phyloP scores from a whole-genome alignment of 2,113 vertebrate genomes.

The Lepisosteus osseus region DNA sequence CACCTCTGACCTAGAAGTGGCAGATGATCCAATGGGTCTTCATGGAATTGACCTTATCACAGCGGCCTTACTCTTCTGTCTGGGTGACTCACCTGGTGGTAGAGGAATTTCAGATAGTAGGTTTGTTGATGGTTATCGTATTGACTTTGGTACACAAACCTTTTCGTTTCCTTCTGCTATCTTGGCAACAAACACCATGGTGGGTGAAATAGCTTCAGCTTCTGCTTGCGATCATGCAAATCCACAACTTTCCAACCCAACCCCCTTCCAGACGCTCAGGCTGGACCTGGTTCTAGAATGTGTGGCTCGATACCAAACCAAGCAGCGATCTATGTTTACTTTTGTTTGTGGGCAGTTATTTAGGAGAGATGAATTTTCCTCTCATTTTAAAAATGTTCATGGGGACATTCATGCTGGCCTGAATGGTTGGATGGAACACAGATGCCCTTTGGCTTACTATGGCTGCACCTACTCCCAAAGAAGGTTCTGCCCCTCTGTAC shows the following conservation, averaged over 20 bases:
- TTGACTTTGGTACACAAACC: slow-evolving; percentile 92
- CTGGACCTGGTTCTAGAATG: slow-evolving; percentile 89
- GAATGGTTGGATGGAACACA: slow-evolving; percentile 97
- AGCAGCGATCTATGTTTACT: slow-evolving; percentile 96
- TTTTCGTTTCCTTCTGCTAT: slow-evolving; percentile 94
- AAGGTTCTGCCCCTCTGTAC: slow-evolving; percentile 83
- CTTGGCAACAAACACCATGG: slow-evolving; percentile 91
- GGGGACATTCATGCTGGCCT: slow-evolving; percentile 96
- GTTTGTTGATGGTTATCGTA: slow-evolving; percentile 72
- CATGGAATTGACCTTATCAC: slow-evolving; percentile 93
- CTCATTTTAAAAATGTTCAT: slow-evolving; percentile 95
- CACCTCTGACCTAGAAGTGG: slow-evolving; percentile 87
- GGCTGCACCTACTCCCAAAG: slow-evolving; percentile 95
- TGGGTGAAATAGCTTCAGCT: slow-evolving; percentile 93
- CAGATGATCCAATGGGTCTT: slow-evolving; percentile 88
- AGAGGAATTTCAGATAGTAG: slow-evolving; percentile 89
- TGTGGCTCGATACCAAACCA: slow-evolving; percentile 93
- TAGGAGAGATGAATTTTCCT: slow-evolving; percentile 92
- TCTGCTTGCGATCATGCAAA: slow-evolving; percentile 95
- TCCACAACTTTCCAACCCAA: slow-evolving; percentile 90
- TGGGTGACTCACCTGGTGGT: slow-evolving; percentile 90
- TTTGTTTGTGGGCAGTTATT: slow-evolving; percentile 95
- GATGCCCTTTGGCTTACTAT: slow-evolving; percentile 94
- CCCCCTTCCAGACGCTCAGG: slow-evolving; percentile 88
- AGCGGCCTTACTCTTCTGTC: slow-evolving; percentile 88